Conservation (phyloP, 2,888 invertebrate species). For the Tribolium freemani region DNA sequence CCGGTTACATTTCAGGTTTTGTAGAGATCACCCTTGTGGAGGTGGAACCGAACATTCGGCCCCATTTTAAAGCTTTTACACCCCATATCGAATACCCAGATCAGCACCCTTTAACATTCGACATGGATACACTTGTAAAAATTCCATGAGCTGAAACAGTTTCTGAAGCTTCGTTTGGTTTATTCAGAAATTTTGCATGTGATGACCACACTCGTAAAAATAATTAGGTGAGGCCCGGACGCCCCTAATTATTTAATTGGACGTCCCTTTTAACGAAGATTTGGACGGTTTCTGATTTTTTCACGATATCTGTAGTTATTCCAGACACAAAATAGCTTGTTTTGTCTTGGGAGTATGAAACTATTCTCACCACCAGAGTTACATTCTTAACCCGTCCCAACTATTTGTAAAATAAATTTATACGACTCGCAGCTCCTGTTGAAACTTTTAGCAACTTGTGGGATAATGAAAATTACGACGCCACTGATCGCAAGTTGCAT, state of each 20-base stretch:
- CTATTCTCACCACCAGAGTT: not conserved
- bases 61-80: slow-evolving; percentile 15
- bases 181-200: too few relatives aligned
- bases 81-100: not conserved
- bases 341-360: not conserved
- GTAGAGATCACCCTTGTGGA: not conserved
- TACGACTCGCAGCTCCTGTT: not conserved
- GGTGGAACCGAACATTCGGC: not conserved
- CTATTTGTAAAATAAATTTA: not conserved
- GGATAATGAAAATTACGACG: not conserved
- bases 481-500: slow-evolving; percentile 14
- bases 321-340: not conserved
- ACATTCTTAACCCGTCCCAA: not conserved
- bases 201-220: not conserved
- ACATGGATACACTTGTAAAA: not conserved
- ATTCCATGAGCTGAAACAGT: not conserved
- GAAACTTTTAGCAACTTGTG: not conserved
- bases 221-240: not conserved
- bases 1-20: slow-evolving; percentile 12
- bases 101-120: not conserved
- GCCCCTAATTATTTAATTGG: slow-evolving; percentile 17
- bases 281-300: not conserved
- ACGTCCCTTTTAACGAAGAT: slow-evolving; percentile 16
- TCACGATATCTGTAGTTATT: too few relatives aligned
- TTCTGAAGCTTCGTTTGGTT: too few relatives aligned